Percentiles rank a stretch among this genome's conserved stretches.
Evolutionary conservation across 2,888 invertebrate species (phyloP).

Genomic region (Odontomyia ornata): DNA sequence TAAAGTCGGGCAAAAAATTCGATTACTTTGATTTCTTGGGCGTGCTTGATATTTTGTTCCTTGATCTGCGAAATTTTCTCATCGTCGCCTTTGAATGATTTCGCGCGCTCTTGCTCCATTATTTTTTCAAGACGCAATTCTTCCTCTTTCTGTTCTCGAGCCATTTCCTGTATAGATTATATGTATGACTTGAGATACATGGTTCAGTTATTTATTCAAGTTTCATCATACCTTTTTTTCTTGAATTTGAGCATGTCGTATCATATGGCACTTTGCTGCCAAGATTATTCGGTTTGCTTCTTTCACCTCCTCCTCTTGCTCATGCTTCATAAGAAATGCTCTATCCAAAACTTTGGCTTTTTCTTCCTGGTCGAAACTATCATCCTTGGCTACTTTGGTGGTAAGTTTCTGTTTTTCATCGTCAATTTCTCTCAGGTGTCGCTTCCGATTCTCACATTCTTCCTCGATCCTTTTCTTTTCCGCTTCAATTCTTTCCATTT

Average conservation of each 20-base stretch:
- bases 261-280: constrained; percentile 85
- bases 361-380: constrained; percentile 64
- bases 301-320: constrained; percentile 71
- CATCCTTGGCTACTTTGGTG: constrained; percentile 55
- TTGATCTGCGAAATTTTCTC: constrained; percentile 55
- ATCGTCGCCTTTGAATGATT: constrained; percentile 59
- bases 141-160: constrained; percentile 58
- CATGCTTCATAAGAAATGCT: constrained; percentile 62
- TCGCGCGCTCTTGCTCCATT: constrained; percentile 58
- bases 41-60: constrained; percentile 58
- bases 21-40: constrained; percentile 57
- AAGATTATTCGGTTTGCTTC: constrained; percentile 80
- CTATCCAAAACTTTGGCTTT: constrained; percentile 68
- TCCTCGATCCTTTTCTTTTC: constrained; percentile 65
- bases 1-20: background rate
- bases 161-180: constrained; percentile 53
- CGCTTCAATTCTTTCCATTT: constrained; percentile 63
- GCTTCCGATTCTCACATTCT: constrained; percentile 70
- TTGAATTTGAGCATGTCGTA: constrained; percentile 82
- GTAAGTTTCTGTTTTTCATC: constrained; percentile 53
- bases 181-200: background rate
- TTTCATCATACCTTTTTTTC: constrained; percentile 65
- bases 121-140: constrained; percentile 60
- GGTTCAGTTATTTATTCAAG: too few species aligned
- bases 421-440: constrained; percentile 65